phyloP scores from a whole-genome alignment of 2,888 invertebrate species.

The Mamestra brassicae region DNA sequence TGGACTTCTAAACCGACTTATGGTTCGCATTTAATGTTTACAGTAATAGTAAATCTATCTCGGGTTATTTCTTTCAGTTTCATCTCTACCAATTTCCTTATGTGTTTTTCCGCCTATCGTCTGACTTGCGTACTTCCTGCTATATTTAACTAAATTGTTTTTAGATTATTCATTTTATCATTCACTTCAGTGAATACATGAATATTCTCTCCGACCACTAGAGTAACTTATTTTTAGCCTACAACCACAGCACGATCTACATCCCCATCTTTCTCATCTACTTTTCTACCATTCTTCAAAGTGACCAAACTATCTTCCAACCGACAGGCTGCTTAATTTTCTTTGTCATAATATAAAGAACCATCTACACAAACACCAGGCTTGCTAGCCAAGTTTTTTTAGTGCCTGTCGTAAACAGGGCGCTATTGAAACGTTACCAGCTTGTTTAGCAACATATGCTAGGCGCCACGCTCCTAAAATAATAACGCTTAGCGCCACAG shows the following conservation, averaged over 20 bases:
- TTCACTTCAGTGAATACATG: neutral
- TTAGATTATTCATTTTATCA: neutral
- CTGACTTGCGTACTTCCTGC: neutral
- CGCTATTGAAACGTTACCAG: slow-evolving; percentile 77
- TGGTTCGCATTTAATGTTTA: neutral
- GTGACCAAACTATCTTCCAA: slow-evolving; percentile 32
- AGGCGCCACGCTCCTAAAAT: slow-evolving; percentile 86
- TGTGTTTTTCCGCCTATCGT: no score
- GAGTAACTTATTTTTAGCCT: neutral
- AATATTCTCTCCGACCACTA: neutral
- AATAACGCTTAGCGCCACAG: slow-evolving; percentile 78
- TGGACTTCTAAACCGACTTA: slow-evolving; percentile 30
- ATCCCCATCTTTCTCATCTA: slow-evolving; percentile 25
- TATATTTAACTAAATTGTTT: neutral
- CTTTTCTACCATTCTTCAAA: slow-evolving; percentile 51
- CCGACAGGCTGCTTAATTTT: slow-evolving; percentile 37
- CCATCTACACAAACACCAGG: slow-evolving; percentile 48
- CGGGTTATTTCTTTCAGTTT: neutral
- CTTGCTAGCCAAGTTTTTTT: slow-evolving; percentile 67
- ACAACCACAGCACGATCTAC: neutral
- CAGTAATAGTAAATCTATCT: neutral
- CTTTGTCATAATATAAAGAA: slow-evolving; percentile 55
- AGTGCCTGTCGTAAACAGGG: slow-evolving; percentile 75
- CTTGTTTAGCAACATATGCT: slow-evolving; percentile 82
- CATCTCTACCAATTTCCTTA: no score